phyloP scores from a whole-genome alignment of 2,797 vertebrate genomes.

The Hemitrygon akajei region DNA sequence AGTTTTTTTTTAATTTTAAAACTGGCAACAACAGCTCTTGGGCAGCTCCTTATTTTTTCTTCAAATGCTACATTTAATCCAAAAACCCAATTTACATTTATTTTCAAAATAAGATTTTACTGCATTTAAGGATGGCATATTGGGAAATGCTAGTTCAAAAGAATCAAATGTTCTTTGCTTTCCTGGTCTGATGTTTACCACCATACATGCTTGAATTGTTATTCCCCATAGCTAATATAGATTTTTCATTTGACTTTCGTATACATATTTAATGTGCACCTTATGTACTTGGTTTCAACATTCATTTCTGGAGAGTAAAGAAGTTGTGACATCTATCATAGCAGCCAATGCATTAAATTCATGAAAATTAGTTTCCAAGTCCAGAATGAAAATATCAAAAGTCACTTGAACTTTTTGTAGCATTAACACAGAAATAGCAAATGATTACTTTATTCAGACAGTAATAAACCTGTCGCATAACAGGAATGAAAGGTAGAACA shows the following conservation, averaged over 20 bases:
- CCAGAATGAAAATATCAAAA: slow-evolving; percentile 57
- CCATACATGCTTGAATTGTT: neutral
- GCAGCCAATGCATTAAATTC: slow-evolving; percentile 60
- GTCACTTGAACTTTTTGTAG: slow-evolving; percentile 52
- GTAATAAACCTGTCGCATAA: neutral
- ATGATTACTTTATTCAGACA: neutral
- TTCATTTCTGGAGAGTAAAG: slow-evolving; percentile 39
- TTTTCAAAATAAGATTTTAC: neutral
- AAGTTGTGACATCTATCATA: slow-evolving; percentile 63
- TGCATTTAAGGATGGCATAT: neutral
- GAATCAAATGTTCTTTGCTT: neutral
- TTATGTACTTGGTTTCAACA: neutral
- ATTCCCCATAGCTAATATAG: neutral
- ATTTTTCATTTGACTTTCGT: neutral
- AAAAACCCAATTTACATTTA: neutral
- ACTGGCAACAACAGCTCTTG: neutral
- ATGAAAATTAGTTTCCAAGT: slow-evolving; percentile 65
- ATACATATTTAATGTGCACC: neutral
- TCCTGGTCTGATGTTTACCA: neutral
- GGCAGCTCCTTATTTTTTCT: neutral
- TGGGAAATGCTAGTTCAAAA: neutral
- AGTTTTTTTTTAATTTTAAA: neutral
- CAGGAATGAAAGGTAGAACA: neutral
- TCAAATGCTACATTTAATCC: neutral
- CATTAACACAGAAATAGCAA: slow-evolving; percentile 12